Percentiles rank a stretch among this genome's conserved stretches.
These are phyloP conservation scores for Oscheius sp. DNA, from an alignment of 2,888 invertebrate genomes.

Conservation along the genomic window DNA sequence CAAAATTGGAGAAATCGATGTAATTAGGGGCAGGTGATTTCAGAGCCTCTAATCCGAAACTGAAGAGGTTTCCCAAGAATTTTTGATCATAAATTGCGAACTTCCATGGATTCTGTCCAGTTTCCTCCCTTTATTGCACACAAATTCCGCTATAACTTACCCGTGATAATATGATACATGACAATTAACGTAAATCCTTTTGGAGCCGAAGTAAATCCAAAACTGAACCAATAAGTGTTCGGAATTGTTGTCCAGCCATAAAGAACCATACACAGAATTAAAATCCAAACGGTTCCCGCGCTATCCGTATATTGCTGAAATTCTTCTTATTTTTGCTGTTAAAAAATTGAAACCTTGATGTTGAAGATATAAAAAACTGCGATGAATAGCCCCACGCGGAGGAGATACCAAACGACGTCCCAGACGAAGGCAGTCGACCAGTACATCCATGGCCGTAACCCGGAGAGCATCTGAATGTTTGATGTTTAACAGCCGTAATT, in stretches of 20 bases:
- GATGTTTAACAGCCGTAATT: neutral
- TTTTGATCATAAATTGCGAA: too few species aligned
- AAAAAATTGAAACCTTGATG: constrained; percentile 39
- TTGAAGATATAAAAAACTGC: constrained; percentile 52
- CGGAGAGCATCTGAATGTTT: constrained; percentile 53
- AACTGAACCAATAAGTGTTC: constrained; percentile 57
- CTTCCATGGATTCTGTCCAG: too few species aligned
- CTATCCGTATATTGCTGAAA: constrained; percentile 39
- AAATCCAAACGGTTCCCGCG: constrained; percentile 28
- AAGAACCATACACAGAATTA: constrained; percentile 40
- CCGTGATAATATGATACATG: constrained; percentile 60
- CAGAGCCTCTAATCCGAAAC: too few species aligned
- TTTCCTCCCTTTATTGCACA: too few species aligned
- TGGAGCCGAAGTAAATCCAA: constrained; percentile 58
- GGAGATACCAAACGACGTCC: constrained; percentile 56
- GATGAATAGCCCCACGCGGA: constrained; percentile 54
- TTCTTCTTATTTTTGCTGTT: neutral
- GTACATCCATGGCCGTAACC: constrained; percentile 58
- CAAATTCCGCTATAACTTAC: constrained; percentile 15
- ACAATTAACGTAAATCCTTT: constrained; percentile 66
- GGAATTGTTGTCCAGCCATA: constrained; percentile 63
- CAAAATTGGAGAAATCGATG: too few species aligned
- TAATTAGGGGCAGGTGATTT: too few species aligned
- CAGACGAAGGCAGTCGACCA: constrained; percentile 61
- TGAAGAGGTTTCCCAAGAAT: too few species aligned